A percentile compares a stretch with the other conserved stretches of the same genome.
These are phyloP conservation scores for Boleophthalmus pectinirostris DNA, from an alignment of 2,113 vertebrate genomes.

Conservation along the genomic window DNA sequence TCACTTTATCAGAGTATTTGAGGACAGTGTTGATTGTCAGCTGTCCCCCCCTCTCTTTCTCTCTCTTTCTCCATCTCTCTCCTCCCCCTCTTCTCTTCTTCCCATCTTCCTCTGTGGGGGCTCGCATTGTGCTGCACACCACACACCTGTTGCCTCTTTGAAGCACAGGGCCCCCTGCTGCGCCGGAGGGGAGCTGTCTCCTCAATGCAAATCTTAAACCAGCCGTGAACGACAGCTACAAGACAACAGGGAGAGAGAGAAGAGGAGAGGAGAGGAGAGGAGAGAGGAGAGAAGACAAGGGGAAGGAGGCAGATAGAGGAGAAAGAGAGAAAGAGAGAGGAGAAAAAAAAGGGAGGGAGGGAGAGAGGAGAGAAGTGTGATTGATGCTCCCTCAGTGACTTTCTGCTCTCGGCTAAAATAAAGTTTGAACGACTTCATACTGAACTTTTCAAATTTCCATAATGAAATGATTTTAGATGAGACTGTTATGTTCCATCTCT, in stretches of 20 bases:
- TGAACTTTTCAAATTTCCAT: neutral
- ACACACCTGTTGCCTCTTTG: slow-evolving; percentile 74
- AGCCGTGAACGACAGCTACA: too few species aligned
- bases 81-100: neutral
- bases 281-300: too few species aligned
- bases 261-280: slow-evolving; percentile 20
- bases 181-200: slow-evolving; percentile 53
- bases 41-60: too few species aligned
- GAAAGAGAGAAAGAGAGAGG: too few species aligned
- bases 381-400: slow-evolving; percentile 65
- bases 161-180: slow-evolving; percentile 58
- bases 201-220: slow-evolving; percentile 65
- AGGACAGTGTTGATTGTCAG: too few species aligned
- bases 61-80: neutral
- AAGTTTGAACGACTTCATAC: slow-evolving; percentile 53
- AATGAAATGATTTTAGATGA: too few species aligned
- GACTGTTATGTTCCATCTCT: too few species aligned
- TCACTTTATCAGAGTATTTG: too few species aligned
- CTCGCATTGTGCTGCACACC: slow-evolving; percentile 73
- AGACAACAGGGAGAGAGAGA: slow-evolving; percentile 21
- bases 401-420: slow-evolving; percentile 46
- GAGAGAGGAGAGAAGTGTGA: slow-evolving; percentile 39
- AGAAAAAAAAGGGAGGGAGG: too few species aligned
- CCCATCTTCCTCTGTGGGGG: neutral
- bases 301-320: too few species aligned